A percentile compares a stretch with the other conserved stretches of the same genome.
Evolutionary conservation across 2,797 vertebrate species (phyloP).

Genomic region (Ara ararauna): DNA sequence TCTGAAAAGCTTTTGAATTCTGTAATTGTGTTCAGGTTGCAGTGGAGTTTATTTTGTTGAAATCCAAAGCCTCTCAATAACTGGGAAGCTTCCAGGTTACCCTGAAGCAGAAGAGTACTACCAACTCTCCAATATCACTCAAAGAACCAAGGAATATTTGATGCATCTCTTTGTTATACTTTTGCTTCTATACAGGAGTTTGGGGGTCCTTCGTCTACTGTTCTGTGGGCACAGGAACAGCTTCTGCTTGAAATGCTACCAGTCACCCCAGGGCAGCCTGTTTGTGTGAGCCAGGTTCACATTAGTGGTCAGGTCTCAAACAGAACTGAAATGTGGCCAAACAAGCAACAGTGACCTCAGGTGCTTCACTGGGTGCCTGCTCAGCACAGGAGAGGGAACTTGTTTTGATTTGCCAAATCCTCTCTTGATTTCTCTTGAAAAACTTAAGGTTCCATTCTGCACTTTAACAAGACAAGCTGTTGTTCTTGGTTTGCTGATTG

Average conservation of each 20-base stretch:
- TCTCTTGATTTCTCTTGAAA: neutral
- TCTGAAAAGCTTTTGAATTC: neutral
- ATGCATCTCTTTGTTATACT: neutral
- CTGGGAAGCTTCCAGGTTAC: neutral
- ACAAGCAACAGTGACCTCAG: conserved; percentile 37
- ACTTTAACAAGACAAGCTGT: neutral
- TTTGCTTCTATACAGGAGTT: neutral
- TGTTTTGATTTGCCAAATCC: conserved; percentile 5
- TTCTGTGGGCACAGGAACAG: neutral
- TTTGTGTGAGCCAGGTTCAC: conserved; percentile 27
- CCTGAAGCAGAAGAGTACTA: neutral
- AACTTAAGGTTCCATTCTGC: neutral
- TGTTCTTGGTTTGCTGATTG: neutral
- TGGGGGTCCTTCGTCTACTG: neutral
- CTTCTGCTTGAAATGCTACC: conserved; percentile 42
- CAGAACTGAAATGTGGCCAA: conserved; percentile 24
- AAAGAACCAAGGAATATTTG: neutral
- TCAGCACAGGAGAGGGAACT: neutral
- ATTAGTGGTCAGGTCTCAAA: conserved; percentile 17
- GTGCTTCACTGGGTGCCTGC: neutral
- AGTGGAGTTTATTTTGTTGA: neutral
- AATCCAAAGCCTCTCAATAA: neutral
- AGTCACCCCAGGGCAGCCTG: conserved; percentile 11
- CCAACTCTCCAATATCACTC: neutral
- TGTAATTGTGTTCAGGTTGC: neutral